phyloP scores from a whole-genome alignment of 2,797 vertebrate genomes.

The Liasis olivaceus region DNA sequence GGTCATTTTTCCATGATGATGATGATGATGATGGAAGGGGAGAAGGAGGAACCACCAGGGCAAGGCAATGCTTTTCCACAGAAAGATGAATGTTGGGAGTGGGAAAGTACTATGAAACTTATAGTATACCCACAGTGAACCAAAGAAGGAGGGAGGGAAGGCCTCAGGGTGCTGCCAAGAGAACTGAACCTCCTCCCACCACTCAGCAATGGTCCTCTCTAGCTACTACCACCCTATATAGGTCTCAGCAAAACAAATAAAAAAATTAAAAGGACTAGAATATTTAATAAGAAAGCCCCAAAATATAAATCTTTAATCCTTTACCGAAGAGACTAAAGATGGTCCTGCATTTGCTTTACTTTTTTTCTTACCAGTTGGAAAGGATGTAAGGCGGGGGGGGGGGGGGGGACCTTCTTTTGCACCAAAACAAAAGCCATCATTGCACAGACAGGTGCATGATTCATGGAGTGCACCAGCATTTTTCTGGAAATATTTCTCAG shows the following conservation, averaged over 20 bases:
- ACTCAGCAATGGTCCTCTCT: not conserved
- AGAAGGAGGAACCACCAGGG: no score
- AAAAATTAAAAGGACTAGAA: not conserved
- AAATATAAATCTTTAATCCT: not conserved
- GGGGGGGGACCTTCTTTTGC: not conserved
- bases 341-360: not conserved
- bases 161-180: not conserved
- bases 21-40: no score
- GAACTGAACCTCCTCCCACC: not conserved
- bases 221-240: not conserved
- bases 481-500: no score
- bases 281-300: not conserved
- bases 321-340: not conserved
- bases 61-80: no score
- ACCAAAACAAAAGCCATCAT: not conserved
- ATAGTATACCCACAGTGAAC: not conserved
- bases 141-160: no score
- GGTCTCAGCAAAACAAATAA: not conserved
- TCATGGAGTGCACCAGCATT: no score
- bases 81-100: no score
- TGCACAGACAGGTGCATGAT: no score
- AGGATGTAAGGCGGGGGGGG: no score
- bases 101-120: not conserved
- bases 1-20: no score
- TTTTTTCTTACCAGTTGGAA: not conserved